A percentile compares a stretch with the other conserved stretches of the same genome.
Evolutionary conservation across 2,888 invertebrate species (phyloP).

Genomic region (Pardosa pseudoannulata): DNA sequence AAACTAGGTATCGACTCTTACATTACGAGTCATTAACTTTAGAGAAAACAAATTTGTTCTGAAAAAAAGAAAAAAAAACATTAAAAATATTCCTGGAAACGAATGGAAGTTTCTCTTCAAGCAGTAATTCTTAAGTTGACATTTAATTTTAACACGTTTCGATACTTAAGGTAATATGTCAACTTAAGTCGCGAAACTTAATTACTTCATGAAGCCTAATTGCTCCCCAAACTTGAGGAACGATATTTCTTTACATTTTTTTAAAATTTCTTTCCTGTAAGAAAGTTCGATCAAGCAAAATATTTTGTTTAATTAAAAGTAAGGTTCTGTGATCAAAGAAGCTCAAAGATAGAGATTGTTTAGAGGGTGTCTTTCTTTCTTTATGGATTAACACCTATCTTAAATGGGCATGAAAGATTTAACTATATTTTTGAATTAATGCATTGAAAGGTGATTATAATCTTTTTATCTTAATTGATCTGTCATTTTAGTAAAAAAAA

Average conservation of each 20-base stretch:
- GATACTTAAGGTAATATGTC: slow-evolving; percentile 64
- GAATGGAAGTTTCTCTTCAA: background rate
- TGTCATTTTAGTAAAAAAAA: too few species aligned
- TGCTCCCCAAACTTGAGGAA: slow-evolving; percentile 59
- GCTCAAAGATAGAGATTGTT: slow-evolving; percentile 32
- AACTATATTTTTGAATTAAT: slow-evolving; percentile 26
- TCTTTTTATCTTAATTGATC: too few species aligned
- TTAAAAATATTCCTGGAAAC: background rate
- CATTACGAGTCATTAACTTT: background rate
- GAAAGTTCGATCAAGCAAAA: slow-evolving; percentile 26
- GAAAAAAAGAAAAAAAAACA: background rate
- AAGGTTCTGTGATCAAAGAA: slow-evolving; percentile 30
- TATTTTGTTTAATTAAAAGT: slow-evolving; percentile 72
- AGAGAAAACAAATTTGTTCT: background rate
- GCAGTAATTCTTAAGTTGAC: slow-evolving; percentile 60
- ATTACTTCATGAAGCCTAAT: slow-evolving; percentile 66
- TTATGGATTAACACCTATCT: background rate
- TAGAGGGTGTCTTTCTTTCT: slow-evolving; percentile 21
- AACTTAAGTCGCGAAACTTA: slow-evolving; percentile 63
- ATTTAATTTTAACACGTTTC: slow-evolving; percentile 70
- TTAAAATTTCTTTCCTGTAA: slow-evolving; percentile 5
- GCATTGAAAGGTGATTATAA: background rate
- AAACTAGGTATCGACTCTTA: background rate
- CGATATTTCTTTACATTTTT: slow-evolving; percentile 10
- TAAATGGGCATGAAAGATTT: slow-evolving; percentile 34